Evolutionary conservation across 2,888 invertebrate species (phyloP).

Genomic region (Rhagonycha fulva): DNA sequence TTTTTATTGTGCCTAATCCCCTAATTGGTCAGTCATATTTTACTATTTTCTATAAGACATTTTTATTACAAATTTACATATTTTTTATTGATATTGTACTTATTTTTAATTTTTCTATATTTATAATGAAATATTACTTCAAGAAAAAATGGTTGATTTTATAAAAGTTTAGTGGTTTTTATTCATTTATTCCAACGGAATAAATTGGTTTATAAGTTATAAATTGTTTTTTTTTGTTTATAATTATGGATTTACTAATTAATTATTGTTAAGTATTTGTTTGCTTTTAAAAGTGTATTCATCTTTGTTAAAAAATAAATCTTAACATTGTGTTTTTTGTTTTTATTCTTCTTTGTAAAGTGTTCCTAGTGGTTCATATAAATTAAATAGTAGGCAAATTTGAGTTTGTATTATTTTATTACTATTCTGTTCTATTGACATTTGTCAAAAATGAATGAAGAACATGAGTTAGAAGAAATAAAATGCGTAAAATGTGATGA

Average conservation of each 20-base stretch:
- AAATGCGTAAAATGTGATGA: not conserved
- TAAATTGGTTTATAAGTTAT: not conserved
- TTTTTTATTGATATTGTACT: not conserved
- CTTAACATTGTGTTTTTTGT: not conserved
- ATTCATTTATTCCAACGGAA: not conserved
- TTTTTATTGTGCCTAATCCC: not conserved
- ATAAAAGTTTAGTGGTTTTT: not conserved
- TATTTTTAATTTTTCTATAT: not conserved
- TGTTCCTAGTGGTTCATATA: not conserved
- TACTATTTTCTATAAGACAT: not conserved
- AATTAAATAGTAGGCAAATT: not conserved
- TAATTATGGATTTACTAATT: not conserved
- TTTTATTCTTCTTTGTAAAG: not conserved
- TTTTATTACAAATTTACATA: not conserved
- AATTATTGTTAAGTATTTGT: not conserved
- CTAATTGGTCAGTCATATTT: not conserved
- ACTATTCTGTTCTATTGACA: not conserved
- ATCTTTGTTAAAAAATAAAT: not conserved
- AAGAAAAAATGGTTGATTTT: not conserved
- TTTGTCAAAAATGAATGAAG: not conserved
- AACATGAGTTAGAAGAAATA: not conserved
- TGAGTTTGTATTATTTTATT: not conserved
- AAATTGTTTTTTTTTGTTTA: not conserved
- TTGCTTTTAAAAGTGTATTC: not conserved
- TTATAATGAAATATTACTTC: not conserved